Base-by-base conservation (phyloP, 2,888 invertebrate species). In the Scrobipalpa costella region DNA sequence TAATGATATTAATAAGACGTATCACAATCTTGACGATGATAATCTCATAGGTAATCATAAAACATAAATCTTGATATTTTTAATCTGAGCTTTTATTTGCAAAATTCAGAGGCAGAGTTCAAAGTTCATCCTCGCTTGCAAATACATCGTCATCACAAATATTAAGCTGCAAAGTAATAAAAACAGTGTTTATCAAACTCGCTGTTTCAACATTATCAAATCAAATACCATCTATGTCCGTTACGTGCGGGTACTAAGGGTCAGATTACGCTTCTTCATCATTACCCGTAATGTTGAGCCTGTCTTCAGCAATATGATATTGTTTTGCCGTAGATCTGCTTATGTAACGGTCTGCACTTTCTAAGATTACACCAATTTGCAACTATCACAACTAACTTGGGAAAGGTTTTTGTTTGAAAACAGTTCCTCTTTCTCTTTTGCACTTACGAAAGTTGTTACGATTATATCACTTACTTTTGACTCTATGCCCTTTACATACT, bases 181-280 rank as follows among this genome's bases (percentile, higher is more conserved):
- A n/a, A n/a, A 34, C 15, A 34, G 8, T 55, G 34, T 34, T 55
- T 55, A 55, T 55, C 34, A 33, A 15, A 55, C 15, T 34, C 8
- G 27, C 34, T 34, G 34, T 55, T 50, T 19, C 50, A 21, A 50
- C 17, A 50, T 50, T 34, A 55, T 27, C 7, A 15, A 33, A 34
- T 5, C 34, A 15, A 55, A 15, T 34, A 33, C 33, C 5, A 33
- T n/a, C 27, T 13, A 11, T 34, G 55, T 34, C 8, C 55, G 55
- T 55, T 33, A 55, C 50, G 50, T 21, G 50, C 50, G 21, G 52
- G 33, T 55, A 27, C 13, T n/a, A 21, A 33, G 33, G 55, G 55
- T 55, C 55, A 17, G 33, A n/a, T 55, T 55, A 34, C 55, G 55
- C 55, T 2, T 21, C 55, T 34, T 50, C 63, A 50, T 63, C 59